phyloP scores from a whole-genome alignment of 2,888 invertebrate genomes.

The Lasioglossum oenotherae region DNA sequence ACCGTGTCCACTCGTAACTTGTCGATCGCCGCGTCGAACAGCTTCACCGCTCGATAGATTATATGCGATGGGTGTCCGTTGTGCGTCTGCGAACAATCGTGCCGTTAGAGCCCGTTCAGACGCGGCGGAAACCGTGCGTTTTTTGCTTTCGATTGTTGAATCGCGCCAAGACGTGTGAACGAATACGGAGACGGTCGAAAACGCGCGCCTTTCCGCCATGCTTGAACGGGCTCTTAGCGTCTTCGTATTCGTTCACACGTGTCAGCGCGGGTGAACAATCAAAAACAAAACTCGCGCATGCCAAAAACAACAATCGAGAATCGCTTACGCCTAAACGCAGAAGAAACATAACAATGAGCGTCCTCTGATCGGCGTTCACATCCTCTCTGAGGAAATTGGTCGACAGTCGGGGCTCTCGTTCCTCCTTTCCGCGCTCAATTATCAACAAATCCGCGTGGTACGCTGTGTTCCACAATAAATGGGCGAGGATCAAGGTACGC shows the following conservation, averaged over 20 bases:
- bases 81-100: constrained; percentile 64
- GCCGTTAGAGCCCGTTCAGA: too few species aligned
- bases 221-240: too few species aligned
- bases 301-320: too few species aligned
- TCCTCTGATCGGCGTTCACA: constrained; percentile 69
- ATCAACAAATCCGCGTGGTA: constrained; percentile 62
- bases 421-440: constrained; percentile 64
- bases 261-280: too few species aligned
- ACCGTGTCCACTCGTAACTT: constrained; percentile 39
- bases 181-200: too few species aligned
- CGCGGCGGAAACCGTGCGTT: too few species aligned
- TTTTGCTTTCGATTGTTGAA: too few species aligned
- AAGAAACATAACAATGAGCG: constrained; percentile 70
- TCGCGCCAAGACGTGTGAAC: too few species aligned
- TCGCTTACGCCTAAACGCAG: constrained; percentile 65
- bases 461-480: constrained; percentile 46
- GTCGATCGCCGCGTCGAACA: constrained; percentile 75
- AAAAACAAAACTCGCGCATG: too few species aligned
- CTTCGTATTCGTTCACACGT: too few species aligned
- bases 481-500: background rate
- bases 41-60: constrained; percentile 74
- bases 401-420: constrained; percentile 50
- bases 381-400: constrained; percentile 54
- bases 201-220: too few species aligned
- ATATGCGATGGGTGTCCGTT: constrained; percentile 68